Percentiles rank a stretch among this genome's conserved stretches.
phyloP scores from a whole-genome alignment of 2,113 vertebrate genomes.

The Onychorhynchus coronatus region DNA sequence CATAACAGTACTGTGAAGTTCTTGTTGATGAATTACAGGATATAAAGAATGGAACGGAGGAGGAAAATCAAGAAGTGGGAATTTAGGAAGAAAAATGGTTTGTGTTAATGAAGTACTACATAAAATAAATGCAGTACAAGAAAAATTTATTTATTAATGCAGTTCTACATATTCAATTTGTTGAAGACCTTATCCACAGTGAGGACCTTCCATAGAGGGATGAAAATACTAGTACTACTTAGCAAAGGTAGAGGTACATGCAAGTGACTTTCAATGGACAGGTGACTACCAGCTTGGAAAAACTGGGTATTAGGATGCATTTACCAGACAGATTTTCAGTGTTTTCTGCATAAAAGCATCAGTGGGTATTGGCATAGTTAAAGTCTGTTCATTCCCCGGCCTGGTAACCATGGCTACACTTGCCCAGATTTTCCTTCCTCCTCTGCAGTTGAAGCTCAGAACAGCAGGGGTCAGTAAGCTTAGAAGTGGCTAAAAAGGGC shows the following conservation, averaged over 20 bases:
- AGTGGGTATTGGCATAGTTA: background rate
- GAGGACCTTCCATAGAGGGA: background rate
- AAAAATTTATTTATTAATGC: conserved; percentile 18
- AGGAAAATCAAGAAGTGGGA: background rate
- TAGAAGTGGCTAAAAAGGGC: background rate
- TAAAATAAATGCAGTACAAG: background rate
- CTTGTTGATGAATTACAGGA: background rate
- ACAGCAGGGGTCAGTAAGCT: background rate
- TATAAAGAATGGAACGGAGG: background rate
- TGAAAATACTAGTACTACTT: background rate
- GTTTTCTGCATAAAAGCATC: background rate
- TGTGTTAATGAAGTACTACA: background rate
- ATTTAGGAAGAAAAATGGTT: background rate
- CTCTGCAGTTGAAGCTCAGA: background rate
- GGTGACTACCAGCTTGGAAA: background rate
- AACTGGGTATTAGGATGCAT: background rate
- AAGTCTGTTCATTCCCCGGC: background rate
- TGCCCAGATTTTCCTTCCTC: background rate
- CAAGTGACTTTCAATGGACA: background rate
- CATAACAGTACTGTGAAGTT: background rate
- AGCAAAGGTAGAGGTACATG: background rate
- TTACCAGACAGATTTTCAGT: background rate
- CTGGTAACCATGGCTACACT: conserved; percentile 27
- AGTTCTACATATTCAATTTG: background rate
- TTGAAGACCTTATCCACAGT: background rate